phyloP scores from a whole-genome alignment of 2,888 invertebrate species.

The Aproaerema taeniolella region DNA sequence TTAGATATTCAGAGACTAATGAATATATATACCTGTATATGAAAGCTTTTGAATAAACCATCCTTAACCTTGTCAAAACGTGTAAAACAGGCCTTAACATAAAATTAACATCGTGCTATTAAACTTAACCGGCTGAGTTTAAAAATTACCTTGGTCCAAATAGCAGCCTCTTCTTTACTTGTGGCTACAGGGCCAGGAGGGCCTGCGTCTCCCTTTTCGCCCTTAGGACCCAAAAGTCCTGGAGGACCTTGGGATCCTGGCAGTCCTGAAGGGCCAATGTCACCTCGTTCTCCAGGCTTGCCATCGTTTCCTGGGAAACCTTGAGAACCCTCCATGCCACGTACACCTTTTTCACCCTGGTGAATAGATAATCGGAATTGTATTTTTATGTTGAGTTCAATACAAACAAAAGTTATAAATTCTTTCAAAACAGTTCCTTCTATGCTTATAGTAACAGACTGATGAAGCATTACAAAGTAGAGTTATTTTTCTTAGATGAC shows the following conservation, averaged over 20 bases:
- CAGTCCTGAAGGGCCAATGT: constrained; percentile 82
- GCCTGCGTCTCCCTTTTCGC: constrained; percentile 84
- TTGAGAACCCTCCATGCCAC: constrained; percentile 80
- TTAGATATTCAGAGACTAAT: too few species aligned
- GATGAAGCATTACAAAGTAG: too few species aligned
- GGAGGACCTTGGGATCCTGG: constrained; percentile 83
- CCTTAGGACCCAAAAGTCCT: constrained; percentile 81
- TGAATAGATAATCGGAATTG: too few species aligned
- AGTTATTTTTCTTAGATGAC: too few species aligned
- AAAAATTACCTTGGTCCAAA: constrained; percentile 78
- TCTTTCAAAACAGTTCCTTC: neutral
- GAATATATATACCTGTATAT: too few species aligned
- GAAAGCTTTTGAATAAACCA: too few species aligned
- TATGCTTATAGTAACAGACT: neutral
- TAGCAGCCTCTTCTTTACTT: constrained; percentile 77
- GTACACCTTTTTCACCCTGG: constrained; percentile 80
- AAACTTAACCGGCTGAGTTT: too few species aligned
- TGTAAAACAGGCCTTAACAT: too few species aligned
- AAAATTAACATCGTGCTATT: too few species aligned
- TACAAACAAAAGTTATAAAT: neutral
- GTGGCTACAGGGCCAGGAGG: constrained; percentile 81
- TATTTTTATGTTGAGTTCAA: too few species aligned
- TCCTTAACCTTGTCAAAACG: too few species aligned
- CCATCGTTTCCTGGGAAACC: constrained; percentile 83
- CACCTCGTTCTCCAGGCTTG: constrained; percentile 81